phyloP scores from a whole-genome alignment of 2,797 vertebrate species.

The Synanceia verrucosa region DNA sequence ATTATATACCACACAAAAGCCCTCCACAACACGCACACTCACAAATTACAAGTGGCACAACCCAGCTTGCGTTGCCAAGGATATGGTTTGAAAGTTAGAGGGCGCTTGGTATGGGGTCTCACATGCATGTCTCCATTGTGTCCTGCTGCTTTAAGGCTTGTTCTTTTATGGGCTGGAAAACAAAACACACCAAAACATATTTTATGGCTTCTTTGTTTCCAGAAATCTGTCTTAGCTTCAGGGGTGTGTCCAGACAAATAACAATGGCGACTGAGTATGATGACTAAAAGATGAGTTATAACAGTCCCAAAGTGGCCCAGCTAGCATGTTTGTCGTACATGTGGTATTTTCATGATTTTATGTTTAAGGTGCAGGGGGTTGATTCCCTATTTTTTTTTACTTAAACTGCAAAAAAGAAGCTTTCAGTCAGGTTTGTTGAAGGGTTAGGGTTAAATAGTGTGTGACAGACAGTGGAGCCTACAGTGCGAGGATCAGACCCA shows the following conservation, averaged over 20 bases:
- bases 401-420: neutral
- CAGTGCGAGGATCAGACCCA: constrained; percentile 20
- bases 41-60: constrained; percentile 29
- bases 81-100: neutral
- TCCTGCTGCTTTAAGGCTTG: constrained; percentile 42
- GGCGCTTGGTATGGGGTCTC: constrained; percentile 23
- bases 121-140: constrained; percentile 21
- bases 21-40: neutral
- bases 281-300: constrained; percentile 35
- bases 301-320: neutral
- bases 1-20: constrained; percentile 29
- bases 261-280: constrained; percentile 3
- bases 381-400: neutral
- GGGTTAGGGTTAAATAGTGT: neutral
- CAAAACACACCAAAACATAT: constrained; percentile 51
- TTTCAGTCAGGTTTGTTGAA: neutral
- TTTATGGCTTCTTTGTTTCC: constrained; percentile 61
- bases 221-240: constrained; percentile 31
- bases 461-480: neutral
- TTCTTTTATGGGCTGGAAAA: constrained; percentile 46
- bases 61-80: neutral
- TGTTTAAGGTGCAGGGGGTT: neutral
- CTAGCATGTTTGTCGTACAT: neutral
- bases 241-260: constrained; percentile 26
- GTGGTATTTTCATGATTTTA: neutral